Conservation (phyloP, 1,140 invertebrate species). For the Theocolax elegans region DNA sequence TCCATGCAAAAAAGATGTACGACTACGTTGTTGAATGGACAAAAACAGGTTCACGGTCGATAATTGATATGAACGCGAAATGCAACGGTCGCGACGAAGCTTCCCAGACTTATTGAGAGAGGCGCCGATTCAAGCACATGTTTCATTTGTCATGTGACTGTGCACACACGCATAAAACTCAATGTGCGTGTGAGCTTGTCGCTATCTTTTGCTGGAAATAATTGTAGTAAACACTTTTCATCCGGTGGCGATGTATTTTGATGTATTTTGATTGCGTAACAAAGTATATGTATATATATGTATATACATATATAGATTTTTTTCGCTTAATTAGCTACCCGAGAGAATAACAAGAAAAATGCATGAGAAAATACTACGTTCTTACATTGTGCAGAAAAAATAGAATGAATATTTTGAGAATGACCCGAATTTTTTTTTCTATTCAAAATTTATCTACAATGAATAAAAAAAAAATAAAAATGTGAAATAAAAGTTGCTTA, state of each 20-base stretch:
- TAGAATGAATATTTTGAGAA: too few species aligned
- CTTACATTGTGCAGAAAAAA: too few species aligned
- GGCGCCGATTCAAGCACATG: neutral
- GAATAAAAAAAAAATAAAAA: too few species aligned
- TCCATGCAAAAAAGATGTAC: neutral
- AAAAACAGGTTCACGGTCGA: slow-evolving; percentile 3
- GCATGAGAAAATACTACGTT: too few species aligned
- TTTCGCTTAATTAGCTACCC: too few species aligned
- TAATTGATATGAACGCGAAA: slow-evolving; percentile 1
- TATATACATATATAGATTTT: too few species aligned
- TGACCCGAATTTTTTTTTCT: too few species aligned
- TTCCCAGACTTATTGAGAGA: too few species aligned
- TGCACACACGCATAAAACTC: neutral
- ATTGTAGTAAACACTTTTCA: slow-evolving; percentile 20
- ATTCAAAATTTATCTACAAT: too few species aligned
- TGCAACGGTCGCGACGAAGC: neutral
- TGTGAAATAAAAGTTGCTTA: neutral
- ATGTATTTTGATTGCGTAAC: slow-evolving; percentile 20
- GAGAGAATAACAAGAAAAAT: too few species aligned
- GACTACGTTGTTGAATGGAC: neutral
- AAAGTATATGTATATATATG: too few species aligned
- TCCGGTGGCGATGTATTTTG: neutral
- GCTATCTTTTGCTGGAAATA: slow-evolving; percentile 30
- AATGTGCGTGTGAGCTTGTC: too few species aligned
- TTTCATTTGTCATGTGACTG: slow-evolving; percentile 3